These are phyloP conservation scores for Mesoclemmys tuberculata DNA, from an alignment of 2,113 vertebrate genomes.

Conservation along the genomic window DNA sequence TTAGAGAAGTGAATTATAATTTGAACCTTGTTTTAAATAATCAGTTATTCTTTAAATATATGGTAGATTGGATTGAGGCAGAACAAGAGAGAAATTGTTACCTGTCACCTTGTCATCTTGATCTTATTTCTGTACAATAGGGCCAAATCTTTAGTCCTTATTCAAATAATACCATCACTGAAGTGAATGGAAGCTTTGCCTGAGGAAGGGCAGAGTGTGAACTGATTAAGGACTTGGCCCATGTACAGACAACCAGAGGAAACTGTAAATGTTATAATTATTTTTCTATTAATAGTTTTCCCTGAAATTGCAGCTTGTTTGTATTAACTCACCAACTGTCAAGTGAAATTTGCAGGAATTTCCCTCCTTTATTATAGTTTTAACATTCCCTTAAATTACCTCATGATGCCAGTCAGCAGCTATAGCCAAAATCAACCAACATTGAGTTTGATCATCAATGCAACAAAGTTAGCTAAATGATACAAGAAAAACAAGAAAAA, in stretches of 20 bases:
- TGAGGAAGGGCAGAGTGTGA: not conserved
- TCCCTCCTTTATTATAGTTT: constrained; percentile 51
- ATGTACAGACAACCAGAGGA: no score
- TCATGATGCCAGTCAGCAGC: constrained; percentile 40
- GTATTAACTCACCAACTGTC: constrained; percentile 35
- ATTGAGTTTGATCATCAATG: constrained; percentile 38
- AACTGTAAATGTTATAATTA: not conserved
- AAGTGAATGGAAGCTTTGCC: not conserved
- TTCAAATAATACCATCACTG: not conserved
- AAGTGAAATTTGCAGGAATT: constrained; percentile 41
- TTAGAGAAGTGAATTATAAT: not conserved
- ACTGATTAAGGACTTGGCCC: not conserved
- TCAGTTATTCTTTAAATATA: not conserved
- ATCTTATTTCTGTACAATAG: not conserved
- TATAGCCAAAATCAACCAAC: not conserved
- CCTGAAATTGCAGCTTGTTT: constrained; percentile 40
- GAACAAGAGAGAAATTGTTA: not conserved
- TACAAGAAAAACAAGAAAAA: not conserved
- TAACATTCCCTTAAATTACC: constrained; percentile 45
- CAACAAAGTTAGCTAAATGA: constrained; percentile 36
- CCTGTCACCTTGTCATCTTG: not conserved
- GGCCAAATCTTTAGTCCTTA: not conserved
- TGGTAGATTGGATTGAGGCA: not conserved
- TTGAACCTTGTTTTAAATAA: not conserved
- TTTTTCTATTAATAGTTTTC: constrained; percentile 33